Base-by-base conservation (phyloP, 2,888 invertebrate genomes). In the Drosophila histrio region DNA sequence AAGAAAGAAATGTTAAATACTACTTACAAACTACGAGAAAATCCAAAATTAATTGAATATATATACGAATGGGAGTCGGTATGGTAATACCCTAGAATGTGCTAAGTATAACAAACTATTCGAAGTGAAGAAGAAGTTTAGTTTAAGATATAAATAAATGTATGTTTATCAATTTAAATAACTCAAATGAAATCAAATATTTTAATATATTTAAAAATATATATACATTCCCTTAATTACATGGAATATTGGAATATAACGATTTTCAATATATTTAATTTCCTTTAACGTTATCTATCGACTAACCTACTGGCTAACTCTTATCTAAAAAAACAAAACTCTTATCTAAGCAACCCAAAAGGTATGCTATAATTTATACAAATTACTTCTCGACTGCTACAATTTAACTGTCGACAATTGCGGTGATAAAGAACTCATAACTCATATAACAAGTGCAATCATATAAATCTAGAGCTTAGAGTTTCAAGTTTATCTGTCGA, bases 401-500 rank as follows among this genome's bases (percentile, higher is more conserved):
- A 6, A 21, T 36, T 22, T 15, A 49, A 44, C 22, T 24, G 8
- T 24, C 17, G 17, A 28, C 34, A 38, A 17, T 38, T 26, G 26
- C 5, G 22, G 11, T 15, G 32, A 36, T 36, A 9, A 36, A 8
- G 7, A 36, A 36, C 17, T 17, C 36, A 36, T 17, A 36, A 36
- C 17, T 17, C 36, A 36, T 17, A 36, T 17, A 47, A 36, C 47
- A 47, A 36, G 47, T 47, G 57, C 34, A 38, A 21, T 38, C 26
- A 38, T 15, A 44, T 44, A 44, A 54, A 34, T 34, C 32, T 13
- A 49, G 15, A 34, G 34, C 47, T 34, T 47, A 47, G 32, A 24
- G 53, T 43, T 22, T 43, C 21, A 7, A 13, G 26, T 32, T 67
- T 67, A 50, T 67, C 53, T 54, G 49, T 44, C 32, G 38, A 7